Percentiles rank a stretch among this genome's conserved stretches.
Evolutionary conservation across 2,797 vertebrate genomes (phyloP).

Genomic region (Enteromius argenteus): DNA sequence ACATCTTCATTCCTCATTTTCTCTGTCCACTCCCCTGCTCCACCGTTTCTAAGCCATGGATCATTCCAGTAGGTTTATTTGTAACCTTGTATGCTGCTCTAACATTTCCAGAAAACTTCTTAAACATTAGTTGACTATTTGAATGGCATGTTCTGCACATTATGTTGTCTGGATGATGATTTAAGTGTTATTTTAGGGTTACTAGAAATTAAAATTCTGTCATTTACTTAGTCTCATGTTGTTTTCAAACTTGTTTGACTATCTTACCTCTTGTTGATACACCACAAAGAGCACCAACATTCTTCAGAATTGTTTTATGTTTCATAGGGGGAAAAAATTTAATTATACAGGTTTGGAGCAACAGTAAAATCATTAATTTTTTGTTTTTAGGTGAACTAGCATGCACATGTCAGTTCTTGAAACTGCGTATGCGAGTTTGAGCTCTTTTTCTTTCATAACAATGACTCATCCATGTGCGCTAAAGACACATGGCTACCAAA

Average conservation of each 20-base stretch:
- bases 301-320: slow-evolving; percentile 5
- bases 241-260: neutral
- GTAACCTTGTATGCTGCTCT: slow-evolving; percentile 18
- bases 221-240: neutral
- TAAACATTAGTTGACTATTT: neutral
- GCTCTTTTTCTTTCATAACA: slow-evolving; percentile 23
- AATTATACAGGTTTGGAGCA: neutral
- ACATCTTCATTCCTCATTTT: slow-evolving; percentile 60
- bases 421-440: neutral
- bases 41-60: slow-evolving; percentile 51
- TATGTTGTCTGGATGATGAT: neutral
- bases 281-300: neutral
- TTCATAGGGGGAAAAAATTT: neutral
- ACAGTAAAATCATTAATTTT: neutral
- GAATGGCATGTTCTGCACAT: neutral
- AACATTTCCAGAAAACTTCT: slow-evolving; percentile 13
- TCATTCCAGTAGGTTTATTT: slow-evolving; percentile 48
- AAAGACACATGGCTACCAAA: slow-evolving; percentile 52
- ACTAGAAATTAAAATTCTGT: neutral
- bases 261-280: neutral
- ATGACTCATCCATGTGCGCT: slow-evolving; percentile 48
- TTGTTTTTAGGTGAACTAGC: neutral
- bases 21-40: slow-evolving; percentile 33
- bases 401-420: neutral
- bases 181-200: neutral